These are phyloP conservation scores for Limosa lapponica DNA, from an alignment of 2,797 vertebrate genomes.

Conservation along the genomic window DNA sequence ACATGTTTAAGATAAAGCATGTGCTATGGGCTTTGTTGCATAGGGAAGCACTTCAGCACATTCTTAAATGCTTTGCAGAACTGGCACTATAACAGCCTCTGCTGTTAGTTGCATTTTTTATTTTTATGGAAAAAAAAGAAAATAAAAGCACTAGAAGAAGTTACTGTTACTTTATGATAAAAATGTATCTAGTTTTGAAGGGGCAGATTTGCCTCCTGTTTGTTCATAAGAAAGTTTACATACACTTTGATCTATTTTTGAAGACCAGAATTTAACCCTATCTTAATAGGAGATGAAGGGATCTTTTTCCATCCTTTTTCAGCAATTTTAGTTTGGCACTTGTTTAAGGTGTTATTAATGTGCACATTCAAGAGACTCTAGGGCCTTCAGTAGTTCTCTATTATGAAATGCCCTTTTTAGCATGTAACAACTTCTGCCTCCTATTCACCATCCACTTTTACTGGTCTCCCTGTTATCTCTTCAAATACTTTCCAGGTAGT, in stretches of 20 bases:
- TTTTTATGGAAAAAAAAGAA: constrained; percentile 15
- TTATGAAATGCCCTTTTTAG: constrained; percentile 36
- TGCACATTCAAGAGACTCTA: not conserved
- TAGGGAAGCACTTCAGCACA: constrained; percentile 54
- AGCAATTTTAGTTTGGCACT: constrained; percentile 36
- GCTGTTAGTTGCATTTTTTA: constrained; percentile 47
- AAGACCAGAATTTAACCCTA: constrained; percentile 45
- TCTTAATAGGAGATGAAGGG: constrained; percentile 33
- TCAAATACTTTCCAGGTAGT: constrained; percentile 3
- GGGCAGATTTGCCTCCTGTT: not conserved
- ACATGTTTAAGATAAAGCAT: constrained; percentile 65
- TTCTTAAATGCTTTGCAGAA: constrained; percentile 62
- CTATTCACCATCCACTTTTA: constrained; percentile 1
- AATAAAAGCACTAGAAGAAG: not conserved
- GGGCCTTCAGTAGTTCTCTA: constrained; percentile 12
- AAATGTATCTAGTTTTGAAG: constrained; percentile 26
- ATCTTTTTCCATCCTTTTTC: constrained; percentile 31
- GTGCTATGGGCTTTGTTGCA: constrained; percentile 52
- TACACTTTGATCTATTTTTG: not conserved
- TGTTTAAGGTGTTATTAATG: constrained; percentile 41
- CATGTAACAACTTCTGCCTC: constrained; percentile 14
- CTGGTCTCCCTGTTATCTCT: constrained; percentile 17
- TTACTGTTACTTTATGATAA: not conserved
- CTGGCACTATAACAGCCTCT: constrained; percentile 39
- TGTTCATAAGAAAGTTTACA: constrained; percentile 1